A percentile compares a stretch with the other conserved stretches of the same genome.
Evolutionary conservation across 2,888 invertebrate genomes (phyloP).

Genomic region (Cantharis rufa): DNA sequence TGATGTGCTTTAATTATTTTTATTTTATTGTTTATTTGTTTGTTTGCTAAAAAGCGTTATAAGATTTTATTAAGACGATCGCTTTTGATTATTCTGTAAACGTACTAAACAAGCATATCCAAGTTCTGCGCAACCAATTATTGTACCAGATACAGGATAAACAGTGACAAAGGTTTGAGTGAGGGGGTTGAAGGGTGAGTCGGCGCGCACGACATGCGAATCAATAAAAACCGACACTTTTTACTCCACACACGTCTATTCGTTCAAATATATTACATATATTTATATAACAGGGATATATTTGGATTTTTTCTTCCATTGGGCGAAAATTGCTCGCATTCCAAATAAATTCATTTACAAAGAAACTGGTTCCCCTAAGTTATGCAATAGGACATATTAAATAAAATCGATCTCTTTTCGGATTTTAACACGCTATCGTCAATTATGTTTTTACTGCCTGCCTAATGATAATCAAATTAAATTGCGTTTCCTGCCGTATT

Average conservation of each 20-base stretch:
- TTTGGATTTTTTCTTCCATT: conserved; percentile 32
- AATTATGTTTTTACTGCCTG: background rate
- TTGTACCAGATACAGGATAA: conserved; percentile 51
- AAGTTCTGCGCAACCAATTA: conserved; percentile 51
- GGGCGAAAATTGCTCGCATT: conserved; percentile 15
- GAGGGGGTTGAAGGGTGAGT: conserved; percentile 35
- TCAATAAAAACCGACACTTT: conserved; percentile 54
- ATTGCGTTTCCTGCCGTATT: background rate
- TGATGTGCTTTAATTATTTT: background rate
- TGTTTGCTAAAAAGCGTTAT: background rate
- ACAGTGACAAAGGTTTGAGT: conserved; percentile 48
- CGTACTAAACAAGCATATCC: conserved; percentile 44
- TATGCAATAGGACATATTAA: background rate
- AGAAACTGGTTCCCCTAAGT: background rate
- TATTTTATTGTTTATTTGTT: background rate
- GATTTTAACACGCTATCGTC: background rate
- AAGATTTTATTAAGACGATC: background rate
- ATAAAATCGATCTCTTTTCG: background rate
- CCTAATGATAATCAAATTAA: background rate
- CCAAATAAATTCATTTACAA: background rate
- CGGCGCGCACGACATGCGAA: conserved; percentile 49
- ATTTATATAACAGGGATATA: conserved; percentile 33
- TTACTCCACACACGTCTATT: conserved; percentile 44
- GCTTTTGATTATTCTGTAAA: conserved; percentile 34
- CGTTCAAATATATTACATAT: conserved; percentile 35